Conservation (phyloP, 2,888 invertebrate genomes). For the Cylloceria caligata region DNA sequence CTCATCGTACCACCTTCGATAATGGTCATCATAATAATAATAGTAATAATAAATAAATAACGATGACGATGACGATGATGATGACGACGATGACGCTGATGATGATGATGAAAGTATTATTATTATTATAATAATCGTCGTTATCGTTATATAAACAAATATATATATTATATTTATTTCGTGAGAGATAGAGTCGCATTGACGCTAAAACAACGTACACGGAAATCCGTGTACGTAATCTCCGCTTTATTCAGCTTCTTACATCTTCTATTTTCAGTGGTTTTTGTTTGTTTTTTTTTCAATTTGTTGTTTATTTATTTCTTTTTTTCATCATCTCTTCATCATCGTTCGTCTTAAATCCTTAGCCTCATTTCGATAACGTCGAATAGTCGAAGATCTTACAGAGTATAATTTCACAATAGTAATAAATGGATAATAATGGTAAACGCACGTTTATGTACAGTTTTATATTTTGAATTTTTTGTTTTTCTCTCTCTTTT, state of each 20-base stretch:
- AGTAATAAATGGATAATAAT: slow-evolving; percentile 76
- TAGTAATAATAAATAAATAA: slow-evolving; percentile 41
- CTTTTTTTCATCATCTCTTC: slow-evolving; percentile 24
- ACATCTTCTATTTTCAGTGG: slow-evolving; percentile 14
- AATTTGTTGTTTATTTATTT: slow-evolving; percentile 28
- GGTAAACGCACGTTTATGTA: slow-evolving; percentile 78
- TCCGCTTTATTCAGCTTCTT: slow-evolving; percentile 53
- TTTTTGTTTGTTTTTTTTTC: slow-evolving; percentile 12
- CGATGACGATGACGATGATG: slow-evolving; percentile 58
- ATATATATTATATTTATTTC: slow-evolving; percentile 72
- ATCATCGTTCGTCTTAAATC: slow-evolving; percentile 52
- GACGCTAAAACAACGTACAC: slow-evolving; percentile 72
- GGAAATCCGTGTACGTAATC: slow-evolving; percentile 65
- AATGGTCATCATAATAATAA: slow-evolving; percentile 63
- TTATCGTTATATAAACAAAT: slow-evolving; percentile 71
- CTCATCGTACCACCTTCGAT: slow-evolving; percentile 53
- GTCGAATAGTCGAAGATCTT: slow-evolving; percentile 76
- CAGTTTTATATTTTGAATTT: slow-evolving; percentile 69
- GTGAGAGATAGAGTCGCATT: slow-evolving; percentile 76
- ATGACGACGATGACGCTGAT: slow-evolving; percentile 42
- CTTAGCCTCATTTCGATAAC: slow-evolving; percentile 69
- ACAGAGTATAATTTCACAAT: slow-evolving; percentile 72
- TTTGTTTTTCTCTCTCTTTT: slow-evolving; percentile 63
- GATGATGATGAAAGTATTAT: slow-evolving; percentile 58
- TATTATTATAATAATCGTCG: slow-evolving; percentile 57